Percentiles rank a stretch among this genome's conserved stretches.
These are phyloP conservation scores for Caenorhabditis drosophilae DNA, from an alignment of 2,888 invertebrate genomes.

Conservation along the genomic window DNA sequence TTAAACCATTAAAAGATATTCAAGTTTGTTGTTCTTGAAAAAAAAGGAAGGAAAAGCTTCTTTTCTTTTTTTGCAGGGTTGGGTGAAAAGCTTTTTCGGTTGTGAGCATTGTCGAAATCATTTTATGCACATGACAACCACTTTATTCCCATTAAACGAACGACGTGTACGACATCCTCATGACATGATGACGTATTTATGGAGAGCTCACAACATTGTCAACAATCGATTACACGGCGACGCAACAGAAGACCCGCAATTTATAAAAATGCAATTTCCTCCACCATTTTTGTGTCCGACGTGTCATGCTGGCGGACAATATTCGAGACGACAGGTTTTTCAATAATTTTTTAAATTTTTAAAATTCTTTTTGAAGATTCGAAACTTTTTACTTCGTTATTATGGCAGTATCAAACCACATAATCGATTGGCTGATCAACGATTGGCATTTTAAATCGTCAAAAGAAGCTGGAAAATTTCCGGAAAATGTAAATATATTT, in stretches of 20 bases:
- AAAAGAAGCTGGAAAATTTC: too few relatives aligned
- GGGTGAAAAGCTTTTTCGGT: constrained; percentile 78
- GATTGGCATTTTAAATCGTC: constrained; percentile 45
- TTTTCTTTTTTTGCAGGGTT: constrained; percentile 32
- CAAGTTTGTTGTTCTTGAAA: constrained; percentile 34
- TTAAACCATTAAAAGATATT: constrained; percentile 61
- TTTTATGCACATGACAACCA: constrained; percentile 84
- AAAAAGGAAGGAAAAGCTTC: not conserved
- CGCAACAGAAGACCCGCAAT: constrained; percentile 84
- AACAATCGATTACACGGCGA: constrained; percentile 87
- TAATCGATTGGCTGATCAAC: constrained; percentile 55
- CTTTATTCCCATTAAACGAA: constrained; percentile 68
- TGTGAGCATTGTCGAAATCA: constrained; percentile 88
- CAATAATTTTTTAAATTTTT: too few relatives aligned
- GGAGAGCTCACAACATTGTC: constrained; percentile 90
- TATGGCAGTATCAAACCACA: constrained; percentile 66
- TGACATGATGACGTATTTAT: constrained; percentile 71
- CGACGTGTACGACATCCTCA: constrained; percentile 64
- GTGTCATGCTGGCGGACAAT: constrained; percentile 67
- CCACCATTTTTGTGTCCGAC: constrained; percentile 70
- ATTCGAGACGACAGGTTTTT: constrained; percentile 67
- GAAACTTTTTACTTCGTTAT: constrained; percentile 68
- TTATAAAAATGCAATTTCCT: constrained; percentile 90
- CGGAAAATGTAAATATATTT: too few relatives aligned
- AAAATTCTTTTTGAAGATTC: too few relatives aligned